Conservation (phyloP, 2,888 invertebrate species). For the Drosophila vallismaia region DNA sequence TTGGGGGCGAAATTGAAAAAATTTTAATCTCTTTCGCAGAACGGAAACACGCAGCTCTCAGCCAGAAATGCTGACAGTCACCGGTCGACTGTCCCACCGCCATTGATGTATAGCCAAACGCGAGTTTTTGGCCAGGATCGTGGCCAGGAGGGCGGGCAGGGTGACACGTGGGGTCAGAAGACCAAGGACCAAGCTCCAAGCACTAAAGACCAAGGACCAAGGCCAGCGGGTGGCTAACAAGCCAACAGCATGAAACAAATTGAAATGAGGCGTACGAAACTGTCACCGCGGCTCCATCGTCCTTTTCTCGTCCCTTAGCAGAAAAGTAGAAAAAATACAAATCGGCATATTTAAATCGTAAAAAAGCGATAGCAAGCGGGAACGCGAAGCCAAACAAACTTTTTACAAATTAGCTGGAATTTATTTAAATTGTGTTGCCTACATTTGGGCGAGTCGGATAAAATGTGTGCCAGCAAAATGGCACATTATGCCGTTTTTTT, state of each 20-base stretch:
- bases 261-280: constrained; percentile 62
- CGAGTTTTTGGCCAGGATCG: constrained; percentile 21
- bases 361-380: constrained; percentile 34
- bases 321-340: constrained; percentile 24
- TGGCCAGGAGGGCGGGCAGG: constrained; percentile 12
- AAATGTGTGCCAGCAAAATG: constrained; percentile 59
- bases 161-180: not conserved
- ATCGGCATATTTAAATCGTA: constrained; percentile 70
- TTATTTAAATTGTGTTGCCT: constrained; percentile 73
- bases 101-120: constrained; percentile 44
- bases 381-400: constrained; percentile 55
- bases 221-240: constrained; percentile 73
- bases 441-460: constrained; percentile 24
- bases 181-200: constrained; percentile 17
- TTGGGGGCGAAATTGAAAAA: constrained; percentile 64
- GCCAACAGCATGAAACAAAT: constrained; percentile 67
- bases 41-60: constrained; percentile 70
- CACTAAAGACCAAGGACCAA: constrained; percentile 10
- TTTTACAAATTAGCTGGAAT: constrained; percentile 74
- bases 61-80: constrained; percentile 57
- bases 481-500: constrained; percentile 39
- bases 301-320: constrained; percentile 9
- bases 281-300: constrained; percentile 44
- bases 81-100: constrained; percentile 44
- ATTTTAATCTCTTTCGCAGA: constrained; percentile 72